Evolutionary conservation across 1,140 invertebrate genomes (phyloP), one percentile per base, ranked within the genome.

Genomic region (Drosophila obscura): DNA sequence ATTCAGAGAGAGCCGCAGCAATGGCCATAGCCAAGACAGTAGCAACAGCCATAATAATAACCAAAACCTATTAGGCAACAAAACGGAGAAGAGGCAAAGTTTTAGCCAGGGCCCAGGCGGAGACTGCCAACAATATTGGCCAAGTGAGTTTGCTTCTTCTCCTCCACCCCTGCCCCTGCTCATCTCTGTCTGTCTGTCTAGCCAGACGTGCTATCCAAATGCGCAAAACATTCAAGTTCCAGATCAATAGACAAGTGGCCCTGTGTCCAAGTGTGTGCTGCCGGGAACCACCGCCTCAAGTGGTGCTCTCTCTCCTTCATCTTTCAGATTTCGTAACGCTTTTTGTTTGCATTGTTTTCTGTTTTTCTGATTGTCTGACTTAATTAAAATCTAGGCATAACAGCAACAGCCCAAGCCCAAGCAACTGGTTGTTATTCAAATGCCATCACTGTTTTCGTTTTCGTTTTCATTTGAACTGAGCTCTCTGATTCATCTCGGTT

Each of bases 21-120:
- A 31, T 26, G 19, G 16, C 48, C 49, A 35, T 44, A 77, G 26
- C 39, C 56, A 15, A 31, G 53, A 56, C 39, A 56, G 61, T 64
- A 13, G 60, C 75, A n/a, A 51, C 44, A 57, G 71, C 64, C 57
- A 82, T 85, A 77, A 85, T 85, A 87, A 87, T 78, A 87, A 75
- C 65, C 61, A 62, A 87, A 88, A 76, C 82, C 80, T 82, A 87
- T 85, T 87, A 75, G 74, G 61, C 71, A 82, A 72, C 65, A 22
- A 52, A 73, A 74, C 39, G 16, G 53, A 66, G 61, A 45, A 24
- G 24, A 39, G 49, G 8, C 61, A 52, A 71, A 51, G 69, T 71
- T 67, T 71, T 69, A 44, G 64, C 66, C 68, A 62, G 58, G 55
- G 55, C 61, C 31, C 26, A 50, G 39, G 65, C 19, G 35, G 35